These are phyloP conservation scores for Formicarius rufipectus DNA, from an alignment of 2,113 vertebrate genomes.

Conservation along the genomic window DNA sequence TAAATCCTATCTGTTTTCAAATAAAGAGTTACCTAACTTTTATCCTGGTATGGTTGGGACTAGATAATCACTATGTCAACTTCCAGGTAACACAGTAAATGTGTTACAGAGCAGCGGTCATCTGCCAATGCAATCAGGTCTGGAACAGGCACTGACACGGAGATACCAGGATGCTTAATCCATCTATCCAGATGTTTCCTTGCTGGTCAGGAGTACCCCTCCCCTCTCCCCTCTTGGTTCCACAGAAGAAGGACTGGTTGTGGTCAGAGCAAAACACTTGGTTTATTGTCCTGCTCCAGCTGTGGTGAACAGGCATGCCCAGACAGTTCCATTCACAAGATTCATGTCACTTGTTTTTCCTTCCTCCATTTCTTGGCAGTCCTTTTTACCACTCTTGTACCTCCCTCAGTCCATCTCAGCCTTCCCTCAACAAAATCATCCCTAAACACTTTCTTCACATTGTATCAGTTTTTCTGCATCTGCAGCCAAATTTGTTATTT, in stretches of 20 bases:
- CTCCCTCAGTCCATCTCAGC: neutral
- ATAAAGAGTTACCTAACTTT: neutral
- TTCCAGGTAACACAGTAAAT: neutral
- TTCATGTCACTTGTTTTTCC: neutral
- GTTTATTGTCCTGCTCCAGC: neutral
- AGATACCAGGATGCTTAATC: neutral
- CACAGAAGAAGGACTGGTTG: neutral
- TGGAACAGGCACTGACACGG: neutral
- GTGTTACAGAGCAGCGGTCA: neutral
- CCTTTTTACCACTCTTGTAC: neutral
- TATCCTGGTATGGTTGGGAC: neutral
- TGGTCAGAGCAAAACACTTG: neutral
- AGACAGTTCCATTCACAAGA: neutral
- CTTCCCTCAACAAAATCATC: neutral
- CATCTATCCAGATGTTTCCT: neutral
- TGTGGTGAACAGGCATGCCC: neutral
- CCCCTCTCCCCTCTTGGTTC: neutral
- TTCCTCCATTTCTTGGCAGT: neutral
- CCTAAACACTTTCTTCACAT: neutral
- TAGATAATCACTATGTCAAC: neutral
- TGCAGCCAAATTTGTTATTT: neutral
- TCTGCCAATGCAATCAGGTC: neutral
- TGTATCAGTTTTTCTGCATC: neutral
- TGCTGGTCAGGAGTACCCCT: neutral
- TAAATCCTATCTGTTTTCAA: neutral